Percentiles rank a stretch among this genome's conserved stretches.
phyloP scores from a whole-genome alignment of 2,888 invertebrate species.

The Andrena haemorrhoa region DNA sequence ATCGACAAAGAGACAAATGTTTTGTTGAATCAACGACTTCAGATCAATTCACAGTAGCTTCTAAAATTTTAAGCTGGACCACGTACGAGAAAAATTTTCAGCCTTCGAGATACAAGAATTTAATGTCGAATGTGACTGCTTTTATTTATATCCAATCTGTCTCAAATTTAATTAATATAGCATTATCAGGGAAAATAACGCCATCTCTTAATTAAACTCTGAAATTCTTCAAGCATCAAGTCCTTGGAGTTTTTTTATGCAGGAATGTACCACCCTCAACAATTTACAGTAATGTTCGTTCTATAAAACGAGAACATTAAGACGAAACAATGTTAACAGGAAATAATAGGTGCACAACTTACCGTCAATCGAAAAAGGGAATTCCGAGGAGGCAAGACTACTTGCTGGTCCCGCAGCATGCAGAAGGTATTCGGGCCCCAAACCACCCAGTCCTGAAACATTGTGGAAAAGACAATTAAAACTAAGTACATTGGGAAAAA shows the following conservation, averaged over 20 bases:
- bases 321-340: background rate
- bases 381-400: slow-evolving; percentile 94
- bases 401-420: slow-evolving; percentile 87
- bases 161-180: no score
- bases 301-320: no score
- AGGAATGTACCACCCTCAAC: no score
- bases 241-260: no score
- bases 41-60: slow-evolving; percentile 66
- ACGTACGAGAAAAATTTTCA: slow-evolving; percentile 6
- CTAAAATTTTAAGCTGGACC: slow-evolving; percentile 58
- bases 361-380: slow-evolving; percentile 96
- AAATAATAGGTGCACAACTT: slow-evolving; percentile 78
- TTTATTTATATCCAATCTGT: no score
- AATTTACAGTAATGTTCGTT: no score
- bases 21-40: no score
- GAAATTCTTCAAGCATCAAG: no score
- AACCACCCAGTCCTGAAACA: slow-evolving; percentile 83
- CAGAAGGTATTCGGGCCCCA: slow-evolving; percentile 84
- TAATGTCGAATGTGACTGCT: slow-evolving; percentile 5
- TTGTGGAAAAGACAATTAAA: background rate
- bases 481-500: background rate
- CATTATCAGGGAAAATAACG: no score
- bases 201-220: no score
- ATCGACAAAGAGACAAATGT: no score
- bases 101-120: background rate